These are phyloP conservation scores for Larimichthys crocea DNA, from an alignment of 2,113 vertebrate species.

Conservation along the genomic window DNA sequence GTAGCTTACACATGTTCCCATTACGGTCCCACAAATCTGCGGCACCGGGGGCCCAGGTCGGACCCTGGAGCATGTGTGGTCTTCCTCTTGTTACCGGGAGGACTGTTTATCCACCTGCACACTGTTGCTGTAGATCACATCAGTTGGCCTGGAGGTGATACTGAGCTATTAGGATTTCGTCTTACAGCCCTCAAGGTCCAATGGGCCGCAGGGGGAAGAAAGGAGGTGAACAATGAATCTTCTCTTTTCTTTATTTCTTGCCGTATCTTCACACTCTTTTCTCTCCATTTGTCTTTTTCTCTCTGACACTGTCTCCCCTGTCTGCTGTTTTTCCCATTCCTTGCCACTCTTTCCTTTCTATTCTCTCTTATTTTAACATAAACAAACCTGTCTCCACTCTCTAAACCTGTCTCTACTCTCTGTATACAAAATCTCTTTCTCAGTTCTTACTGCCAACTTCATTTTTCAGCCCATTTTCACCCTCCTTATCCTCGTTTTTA, in stretches of 20 bases:
- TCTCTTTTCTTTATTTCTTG: slow-evolving; percentile 1
- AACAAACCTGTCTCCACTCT: neutral
- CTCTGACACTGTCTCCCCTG: neutral
- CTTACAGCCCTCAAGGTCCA: slow-evolving; percentile 20
- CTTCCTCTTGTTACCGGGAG: slow-evolving; percentile 22
- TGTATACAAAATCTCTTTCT: too few species aligned
- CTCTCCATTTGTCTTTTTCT: neutral
- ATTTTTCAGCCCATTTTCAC: neutral
- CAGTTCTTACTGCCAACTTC: neutral
- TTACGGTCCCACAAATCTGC: slow-evolving; percentile 53
- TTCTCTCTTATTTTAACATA: neutral
- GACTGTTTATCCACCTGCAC: slow-evolving; percentile 64
- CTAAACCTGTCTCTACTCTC: neutral
- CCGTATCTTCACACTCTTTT: neutral
- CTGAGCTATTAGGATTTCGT: slow-evolving; percentile 36
- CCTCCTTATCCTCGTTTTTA: neutral
- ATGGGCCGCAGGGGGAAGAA: neutral
- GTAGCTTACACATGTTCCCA: slow-evolving; percentile 37
- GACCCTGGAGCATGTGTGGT: slow-evolving; percentile 62
- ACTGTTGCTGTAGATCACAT: slow-evolving; percentile 44
- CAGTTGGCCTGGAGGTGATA: slow-evolving; percentile 27
- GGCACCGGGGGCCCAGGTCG: neutral
- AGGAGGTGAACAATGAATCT: slow-evolving; percentile 2
- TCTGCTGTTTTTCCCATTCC: neutral
- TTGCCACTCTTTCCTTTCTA: neutral